A percentile compares a stretch with the other conserved stretches of the same genome.
These are phyloP conservation scores for Enoplosus armatus DNA, from an alignment of 2,797 vertebrate genomes.

Conservation along the genomic window DNA sequence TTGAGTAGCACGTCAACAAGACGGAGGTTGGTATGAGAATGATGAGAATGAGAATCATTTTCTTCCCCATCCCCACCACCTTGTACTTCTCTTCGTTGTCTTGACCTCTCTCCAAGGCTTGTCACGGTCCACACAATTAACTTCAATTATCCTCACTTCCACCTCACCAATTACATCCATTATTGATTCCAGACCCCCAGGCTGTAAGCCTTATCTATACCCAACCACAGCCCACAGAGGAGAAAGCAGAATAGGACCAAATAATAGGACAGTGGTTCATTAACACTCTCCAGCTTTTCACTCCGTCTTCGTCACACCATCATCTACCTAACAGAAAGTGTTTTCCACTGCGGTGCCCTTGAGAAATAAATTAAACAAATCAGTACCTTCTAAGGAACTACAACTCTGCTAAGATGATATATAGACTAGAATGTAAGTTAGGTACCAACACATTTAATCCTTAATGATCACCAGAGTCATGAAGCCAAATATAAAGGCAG, in stretches of 20 bases:
- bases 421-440: background rate
- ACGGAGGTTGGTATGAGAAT: background rate
- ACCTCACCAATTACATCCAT: slow-evolving; percentile 82
- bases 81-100: slow-evolving; percentile 46
- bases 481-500: background rate
- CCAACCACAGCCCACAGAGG: slow-evolving; percentile 48
- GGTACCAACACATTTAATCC: background rate
- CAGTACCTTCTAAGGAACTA: background rate
- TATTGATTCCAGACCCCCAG: slow-evolving; percentile 82
- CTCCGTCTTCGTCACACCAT: slow-evolving; percentile 44
- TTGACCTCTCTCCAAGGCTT: slow-evolving; percentile 64
- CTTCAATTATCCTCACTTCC: slow-evolving; percentile 86
- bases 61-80: slow-evolving; percentile 16
- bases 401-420: background rate
- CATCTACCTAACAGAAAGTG: slow-evolving; percentile 20
- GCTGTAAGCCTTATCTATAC: slow-evolving; percentile 75
- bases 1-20: background rate
- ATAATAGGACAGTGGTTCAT: slow-evolving; percentile 65
- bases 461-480: background rate
- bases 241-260: slow-evolving; percentile 49
- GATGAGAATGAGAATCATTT: too few species aligned
- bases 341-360: slow-evolving; percentile 47
- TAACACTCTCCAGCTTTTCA: slow-evolving; percentile 47
- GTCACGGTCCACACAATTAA: slow-evolving; percentile 79
- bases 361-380: slow-evolving; percentile 39